Base-by-base conservation (phyloP, 64 coral and sea anemone genomes). In the Pachyseris speciosa region DNA sequence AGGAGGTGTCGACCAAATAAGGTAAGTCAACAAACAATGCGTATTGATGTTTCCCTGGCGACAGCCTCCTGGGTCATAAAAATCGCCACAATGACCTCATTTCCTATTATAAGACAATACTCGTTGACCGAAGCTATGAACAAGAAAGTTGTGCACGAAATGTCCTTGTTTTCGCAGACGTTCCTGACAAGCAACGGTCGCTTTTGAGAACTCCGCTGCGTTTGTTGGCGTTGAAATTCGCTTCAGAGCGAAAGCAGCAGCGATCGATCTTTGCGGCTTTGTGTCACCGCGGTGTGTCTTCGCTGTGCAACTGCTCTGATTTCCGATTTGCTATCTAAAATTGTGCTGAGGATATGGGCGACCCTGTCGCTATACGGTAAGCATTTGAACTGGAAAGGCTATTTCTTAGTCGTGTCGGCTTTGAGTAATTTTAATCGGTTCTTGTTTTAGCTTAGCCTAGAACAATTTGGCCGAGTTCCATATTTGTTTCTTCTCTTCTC, bases 21-120 rank as follows among this genome's bases (percentile, higher is more conserved):
- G 94, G 90, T 17, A 50, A 37, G 65, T 25, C 53, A n/a, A 84
- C 39, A 30, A 96, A 84, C 86, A 96, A 96, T 88, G 32, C 60
- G 33, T 22, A 55, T 65, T 80, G 49, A 76, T 58, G 94, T 96
- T 93, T 79, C 90, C 67, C 72, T 92, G 71, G 86, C 59, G 77
- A 96, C 90, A 57, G 75, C 70, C 76, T 64, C 49, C 85, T 43
- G 71, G 86, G 85, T 60, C 64, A 93, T 96, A 93, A 93, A 96
- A 72, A 55, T 69, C 84, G 71, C 59, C 26, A 50, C 80, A 73
- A 72, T 96, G 94, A 96, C 75, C 88, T 96, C 94, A 96, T 80
- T 59, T 64, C 68, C 94, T 93, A 93, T 96, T 89, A 96, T 93
- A 89, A 96, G 33, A 72, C 63, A 70, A 86, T 45, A 55, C 22